Evolutionary conservation across 2,113 vertebrate genomes (phyloP), one percentile per base, ranked within the genome.

Genomic region (Bambusicola thoracicus): DNA sequence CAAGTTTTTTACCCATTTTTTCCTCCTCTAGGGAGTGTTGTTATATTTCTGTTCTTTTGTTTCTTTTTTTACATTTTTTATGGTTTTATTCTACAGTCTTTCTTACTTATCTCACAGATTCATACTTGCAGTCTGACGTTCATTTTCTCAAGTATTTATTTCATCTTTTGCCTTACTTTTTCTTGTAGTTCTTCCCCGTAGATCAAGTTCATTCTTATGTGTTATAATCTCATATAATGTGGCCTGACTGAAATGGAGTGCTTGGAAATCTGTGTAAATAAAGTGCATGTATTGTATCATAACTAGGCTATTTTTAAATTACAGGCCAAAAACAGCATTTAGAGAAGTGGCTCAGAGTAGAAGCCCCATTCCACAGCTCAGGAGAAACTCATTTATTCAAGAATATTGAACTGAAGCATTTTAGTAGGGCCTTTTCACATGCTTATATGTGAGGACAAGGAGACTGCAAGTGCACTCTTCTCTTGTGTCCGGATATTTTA

Each of bases 101-200:
- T n/a, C 29, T 74, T 85, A 40, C 17, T 62, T 30, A 81, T 68
- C 38, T 72, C 32, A 90, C 67, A 93, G 40, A 44, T 78, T 96
- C 85, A 96, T 70, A 87, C 81, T 59, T 79, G 36, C 65, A 61
- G 43, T 65, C 7, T 89, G 75, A 94, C 69, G 3, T 30, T 67
- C 90, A 34, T 25, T 41, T 77, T 85, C 87, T 96, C 90, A 92
- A 90, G 90, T 88, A 46, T 84, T 87, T 77, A 29, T 73, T 67
- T 65, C 51, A 63, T 36, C 94, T 82, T 92, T 96, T 97, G 40
- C 81, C 36, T 96, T 95, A 82, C 16, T 34, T 95, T 78, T 49
- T 82, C 70, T 78, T 92, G 44, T 81, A 94, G 53, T 78, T 92
- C 89, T 62, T 95, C 90, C 84, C 74, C 36, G 62, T 2, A 90